Evolutionary conservation across 2,797 vertebrate species (phyloP).

Genomic region (Ficedula albicollis): DNA sequence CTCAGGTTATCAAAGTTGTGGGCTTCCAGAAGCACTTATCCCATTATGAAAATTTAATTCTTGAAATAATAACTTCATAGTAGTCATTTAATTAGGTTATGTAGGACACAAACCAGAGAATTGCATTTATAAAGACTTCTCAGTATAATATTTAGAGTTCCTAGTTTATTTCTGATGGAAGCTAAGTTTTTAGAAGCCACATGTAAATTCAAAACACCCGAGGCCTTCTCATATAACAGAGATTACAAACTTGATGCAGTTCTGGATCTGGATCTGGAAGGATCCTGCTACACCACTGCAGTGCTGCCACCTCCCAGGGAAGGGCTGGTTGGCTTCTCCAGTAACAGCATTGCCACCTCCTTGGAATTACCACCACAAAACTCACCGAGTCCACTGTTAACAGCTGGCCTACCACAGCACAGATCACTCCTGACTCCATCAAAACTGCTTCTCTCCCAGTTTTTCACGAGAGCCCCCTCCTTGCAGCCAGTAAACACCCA

Average conservation of each 20-base stretch:
- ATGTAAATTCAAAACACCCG: neutral
- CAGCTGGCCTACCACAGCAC: neutral
- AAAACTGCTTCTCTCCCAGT: neutral
- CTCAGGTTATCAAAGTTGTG: neutral
- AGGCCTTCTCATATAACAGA: neutral
- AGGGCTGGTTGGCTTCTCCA: neutral
- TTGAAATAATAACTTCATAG: neutral
- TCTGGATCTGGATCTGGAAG: neutral
- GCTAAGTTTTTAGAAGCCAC: neutral
- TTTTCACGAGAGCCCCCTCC: neutral
- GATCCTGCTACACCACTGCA: neutral
- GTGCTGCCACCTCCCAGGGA: neutral
- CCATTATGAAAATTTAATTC: neutral
- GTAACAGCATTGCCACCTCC: fast-evolving
- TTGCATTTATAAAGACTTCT: neutral
- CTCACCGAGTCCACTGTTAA: fast-evolving
- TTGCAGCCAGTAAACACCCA: fast-evolving
- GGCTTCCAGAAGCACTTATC: neutral
- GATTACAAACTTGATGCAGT: neutral
- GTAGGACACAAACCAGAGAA: neutral
- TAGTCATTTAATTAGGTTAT: neutral
- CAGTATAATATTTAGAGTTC: neutral
- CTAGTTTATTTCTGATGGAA: neutral
- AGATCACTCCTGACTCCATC: neutral
- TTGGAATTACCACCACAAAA: neutral